Evolutionary conservation across 2,113 vertebrate species (phyloP).

Genomic region (Leptocoma aspasia): DNA sequence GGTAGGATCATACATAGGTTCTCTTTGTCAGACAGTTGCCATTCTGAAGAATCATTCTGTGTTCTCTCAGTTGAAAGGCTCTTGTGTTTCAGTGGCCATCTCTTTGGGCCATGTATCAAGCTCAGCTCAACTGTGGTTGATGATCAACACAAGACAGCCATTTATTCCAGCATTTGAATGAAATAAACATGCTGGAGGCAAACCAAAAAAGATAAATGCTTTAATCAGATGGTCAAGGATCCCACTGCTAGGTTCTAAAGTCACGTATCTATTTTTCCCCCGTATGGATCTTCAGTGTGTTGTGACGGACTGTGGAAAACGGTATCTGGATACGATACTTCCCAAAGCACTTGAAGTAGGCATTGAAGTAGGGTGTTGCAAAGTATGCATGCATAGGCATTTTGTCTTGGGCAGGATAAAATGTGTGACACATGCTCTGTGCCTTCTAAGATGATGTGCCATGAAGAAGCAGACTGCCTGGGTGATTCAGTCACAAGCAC

Average conservation of each 20-base stretch:
- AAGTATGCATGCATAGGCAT: background rate
- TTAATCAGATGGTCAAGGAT: background rate
- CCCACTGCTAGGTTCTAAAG: background rate
- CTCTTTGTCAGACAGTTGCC: background rate
- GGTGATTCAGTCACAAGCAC: background rate
- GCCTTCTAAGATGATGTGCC: background rate
- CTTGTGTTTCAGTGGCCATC: background rate
- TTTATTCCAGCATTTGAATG: constrained; percentile 19
- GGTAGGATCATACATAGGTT: background rate
- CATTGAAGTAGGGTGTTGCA: background rate
- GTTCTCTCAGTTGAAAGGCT: background rate
- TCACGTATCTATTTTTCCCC: background rate
- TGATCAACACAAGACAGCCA: background rate
- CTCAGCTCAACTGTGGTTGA: background rate
- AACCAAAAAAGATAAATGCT: background rate
- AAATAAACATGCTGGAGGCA: background rate
- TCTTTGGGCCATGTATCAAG: background rate
- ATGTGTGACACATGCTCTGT: background rate
- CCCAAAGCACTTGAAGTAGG: background rate
- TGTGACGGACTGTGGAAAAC: background rate
- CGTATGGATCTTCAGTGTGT: background rate
- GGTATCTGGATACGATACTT: background rate
- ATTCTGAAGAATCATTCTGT: background rate
- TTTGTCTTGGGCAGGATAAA: background rate
- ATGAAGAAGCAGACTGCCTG: background rate